These are phyloP conservation scores for Notolepis coatsorum DNA, from an alignment of 2,797 vertebrate species.

Conservation along the genomic window DNA sequence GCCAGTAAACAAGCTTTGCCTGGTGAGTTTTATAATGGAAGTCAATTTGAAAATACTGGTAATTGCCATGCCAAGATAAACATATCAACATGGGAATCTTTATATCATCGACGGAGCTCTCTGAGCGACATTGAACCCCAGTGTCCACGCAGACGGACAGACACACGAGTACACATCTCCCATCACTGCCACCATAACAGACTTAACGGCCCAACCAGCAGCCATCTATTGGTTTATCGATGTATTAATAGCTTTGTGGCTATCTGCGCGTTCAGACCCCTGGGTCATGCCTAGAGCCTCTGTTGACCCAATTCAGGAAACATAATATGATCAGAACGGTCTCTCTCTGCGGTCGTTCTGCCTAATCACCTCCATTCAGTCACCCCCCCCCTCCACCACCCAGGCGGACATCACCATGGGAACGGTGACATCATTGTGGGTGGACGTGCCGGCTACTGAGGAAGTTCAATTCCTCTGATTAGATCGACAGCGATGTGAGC, in stretches of 20 bases:
- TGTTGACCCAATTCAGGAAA: slow-evolving; percentile 66
- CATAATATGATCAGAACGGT: slow-evolving; percentile 47
- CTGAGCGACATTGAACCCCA: too few relatives aligned
- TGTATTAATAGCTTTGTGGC: slow-evolving; percentile 49
- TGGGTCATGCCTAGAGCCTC: slow-evolving; percentile 34
- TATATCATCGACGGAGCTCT: too few relatives aligned
- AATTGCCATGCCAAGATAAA: too few relatives aligned
- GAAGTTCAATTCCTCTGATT: slow-evolving; percentile 25
- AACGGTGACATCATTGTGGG: slow-evolving; percentile 53
- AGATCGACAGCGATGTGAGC: too few relatives aligned
- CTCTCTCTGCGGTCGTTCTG: too few relatives aligned
- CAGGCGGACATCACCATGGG: slow-evolving; percentile 52
- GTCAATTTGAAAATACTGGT: too few relatives aligned
- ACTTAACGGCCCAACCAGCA: slow-evolving; percentile 10
- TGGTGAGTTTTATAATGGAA: too few relatives aligned
- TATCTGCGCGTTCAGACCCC: slow-evolving; percentile 35
- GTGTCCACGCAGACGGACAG: neutral
- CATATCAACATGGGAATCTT: too few relatives aligned
- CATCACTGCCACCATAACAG: slow-evolving; percentile 3
- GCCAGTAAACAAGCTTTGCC: too few relatives aligned
- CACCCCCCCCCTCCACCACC: neutral
- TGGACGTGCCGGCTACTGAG: slow-evolving; percentile 28
- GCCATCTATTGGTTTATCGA: slow-evolving; percentile 50
- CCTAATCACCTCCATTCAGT: neutral
- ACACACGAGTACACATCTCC: neutral